Conservation (phyloP, 2,888 invertebrate genomes). For the Cantharis lateralis region DNA sequence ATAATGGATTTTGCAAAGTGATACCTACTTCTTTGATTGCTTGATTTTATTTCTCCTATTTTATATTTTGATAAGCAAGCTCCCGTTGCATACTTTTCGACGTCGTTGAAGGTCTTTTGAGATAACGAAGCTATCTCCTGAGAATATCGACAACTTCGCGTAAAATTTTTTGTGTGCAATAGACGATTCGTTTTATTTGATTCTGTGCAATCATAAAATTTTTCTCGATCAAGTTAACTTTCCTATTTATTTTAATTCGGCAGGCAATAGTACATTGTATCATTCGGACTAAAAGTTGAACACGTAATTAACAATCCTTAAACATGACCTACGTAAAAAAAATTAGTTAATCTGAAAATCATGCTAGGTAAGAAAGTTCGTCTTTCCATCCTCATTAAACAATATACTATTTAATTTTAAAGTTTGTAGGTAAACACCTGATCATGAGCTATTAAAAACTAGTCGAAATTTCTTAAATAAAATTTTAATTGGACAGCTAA, state of each 20-base stretch:
- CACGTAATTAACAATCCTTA: too few species aligned
- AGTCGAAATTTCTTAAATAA: too few species aligned
- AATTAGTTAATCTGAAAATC: too few species aligned
- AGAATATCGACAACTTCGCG: constrained; percentile 8
- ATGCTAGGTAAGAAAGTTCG: too few species aligned
- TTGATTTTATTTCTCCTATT: constrained; percentile 8
- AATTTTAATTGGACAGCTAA: too few species aligned
- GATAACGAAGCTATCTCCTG: constrained; percentile 9
- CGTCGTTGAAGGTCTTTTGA: constrained; percentile 5
- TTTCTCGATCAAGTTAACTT: background rate
- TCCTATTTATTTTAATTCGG: background rate
- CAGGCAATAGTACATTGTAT: background rate
- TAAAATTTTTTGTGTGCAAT: background rate
- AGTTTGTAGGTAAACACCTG: too few species aligned
- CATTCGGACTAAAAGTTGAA: too few species aligned
- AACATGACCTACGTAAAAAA: too few species aligned
- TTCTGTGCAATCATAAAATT: background rate
- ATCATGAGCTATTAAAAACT: too few species aligned
- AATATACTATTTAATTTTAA: too few species aligned
- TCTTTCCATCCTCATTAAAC: too few species aligned
- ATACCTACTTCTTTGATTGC: constrained; percentile 4
- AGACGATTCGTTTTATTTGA: background rate
- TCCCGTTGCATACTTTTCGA: constrained; percentile 6
- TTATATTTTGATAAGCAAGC: constrained; percentile 11
- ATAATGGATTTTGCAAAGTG: constrained; percentile 2